Evolutionary conservation across 2,888 invertebrate species (phyloP).

Genomic region (Lysandra bellargus): DNA sequence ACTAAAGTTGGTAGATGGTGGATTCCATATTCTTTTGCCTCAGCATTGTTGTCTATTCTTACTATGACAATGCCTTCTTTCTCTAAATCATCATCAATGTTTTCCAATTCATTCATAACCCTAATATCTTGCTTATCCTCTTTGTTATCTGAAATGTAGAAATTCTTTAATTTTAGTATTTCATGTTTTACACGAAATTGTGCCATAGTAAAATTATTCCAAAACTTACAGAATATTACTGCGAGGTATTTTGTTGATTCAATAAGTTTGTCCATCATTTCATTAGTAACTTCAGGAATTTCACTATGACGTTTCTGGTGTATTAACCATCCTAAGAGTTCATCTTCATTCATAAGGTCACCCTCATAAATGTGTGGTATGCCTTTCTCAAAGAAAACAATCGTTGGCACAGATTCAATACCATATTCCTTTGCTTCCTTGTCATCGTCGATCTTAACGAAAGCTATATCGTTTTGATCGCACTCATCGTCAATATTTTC

Average conservation of each 20-base stretch:
- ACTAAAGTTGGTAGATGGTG: conserved; percentile 92
- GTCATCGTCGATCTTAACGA: conserved; percentile 94
- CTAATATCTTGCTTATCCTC: conserved; percentile 94
- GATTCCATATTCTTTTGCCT: conserved; percentile 94
- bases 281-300: conserved; percentile 95
- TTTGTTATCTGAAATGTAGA: conserved; percentile 86
- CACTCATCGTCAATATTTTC: conserved; percentile 97
- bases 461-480: conserved; percentile 94
- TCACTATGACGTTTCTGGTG: conserved; percentile 95
- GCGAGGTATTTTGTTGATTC: conserved; percentile 90
- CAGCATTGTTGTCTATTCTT: conserved; percentile 92
- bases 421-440: conserved; percentile 94
- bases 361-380: conserved; percentile 89
- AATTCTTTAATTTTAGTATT: background rate
- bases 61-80: conserved; percentile 95
- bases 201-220: background rate
- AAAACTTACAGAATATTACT: conserved; percentile 92
- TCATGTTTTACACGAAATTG: background rate
- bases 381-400: conserved; percentile 88
- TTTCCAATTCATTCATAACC: conserved; percentile 93
- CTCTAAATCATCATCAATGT: conserved; percentile 94
- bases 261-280: conserved; percentile 95
- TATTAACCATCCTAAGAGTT: conserved; percentile 92
- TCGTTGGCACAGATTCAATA: conserved; percentile 89
- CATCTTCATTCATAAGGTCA: conserved; percentile 94